Evolutionary conservation across 2,888 invertebrate genomes (phyloP).

Genomic region (Agonopterix arenella): DNA sequence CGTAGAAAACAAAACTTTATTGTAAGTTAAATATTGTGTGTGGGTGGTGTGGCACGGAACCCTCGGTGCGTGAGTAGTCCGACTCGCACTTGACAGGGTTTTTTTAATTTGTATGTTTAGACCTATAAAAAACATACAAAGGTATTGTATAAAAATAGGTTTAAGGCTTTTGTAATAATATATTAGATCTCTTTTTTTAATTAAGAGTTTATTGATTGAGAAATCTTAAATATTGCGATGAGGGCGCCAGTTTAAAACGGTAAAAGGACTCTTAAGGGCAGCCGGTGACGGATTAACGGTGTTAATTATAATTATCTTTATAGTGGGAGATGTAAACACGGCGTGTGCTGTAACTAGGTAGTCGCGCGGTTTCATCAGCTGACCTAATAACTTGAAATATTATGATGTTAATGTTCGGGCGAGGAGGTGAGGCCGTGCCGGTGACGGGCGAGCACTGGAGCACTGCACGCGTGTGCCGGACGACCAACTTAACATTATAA

Average conservation of each 20-base stretch:
- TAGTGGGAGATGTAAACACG: slow-evolving; percentile 20
- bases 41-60: too few relatives aligned
- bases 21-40: too few relatives aligned
- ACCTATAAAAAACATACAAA: too few relatives aligned
- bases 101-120: too few relatives aligned
- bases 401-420: slow-evolving; percentile 50
- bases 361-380: slow-evolving; percentile 42
- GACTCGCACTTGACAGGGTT: too few relatives aligned
- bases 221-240: not conserved
- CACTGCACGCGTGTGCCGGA: slow-evolving; percentile 56
- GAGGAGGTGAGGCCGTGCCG: slow-evolving; percentile 11
- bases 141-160: too few relatives aligned
- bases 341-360: slow-evolving; percentile 23
- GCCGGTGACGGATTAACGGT: slow-evolving; percentile 18
- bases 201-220: too few relatives aligned
- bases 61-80: too few relatives aligned
- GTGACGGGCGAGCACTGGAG: slow-evolving; percentile 6
- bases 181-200: not conserved
- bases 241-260: not conserved
- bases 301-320: slow-evolving; percentile 30
- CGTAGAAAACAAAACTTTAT: too few relatives aligned
- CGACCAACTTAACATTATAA: slow-evolving; percentile 69
- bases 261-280: slow-evolving; percentile 6
- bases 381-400: slow-evolving; percentile 67
- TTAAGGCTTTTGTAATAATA: too few relatives aligned